phyloP scores from a whole-genome alignment of 2,888 invertebrate species.

The Antheraea assamensis region DNA sequence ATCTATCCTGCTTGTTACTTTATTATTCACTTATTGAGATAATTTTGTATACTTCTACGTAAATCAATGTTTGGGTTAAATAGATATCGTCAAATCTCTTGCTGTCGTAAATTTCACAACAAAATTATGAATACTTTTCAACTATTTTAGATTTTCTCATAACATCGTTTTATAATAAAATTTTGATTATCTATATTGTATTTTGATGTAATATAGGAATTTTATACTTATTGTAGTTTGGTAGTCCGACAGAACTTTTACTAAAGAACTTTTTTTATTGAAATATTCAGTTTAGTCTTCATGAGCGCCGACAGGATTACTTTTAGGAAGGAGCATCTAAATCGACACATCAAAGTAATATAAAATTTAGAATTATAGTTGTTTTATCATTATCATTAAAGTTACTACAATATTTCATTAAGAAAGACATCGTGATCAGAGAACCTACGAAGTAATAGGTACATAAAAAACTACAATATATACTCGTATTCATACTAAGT shows the following conservation, averaged over 20 bases:
- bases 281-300: no score
- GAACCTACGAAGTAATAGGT: not conserved
- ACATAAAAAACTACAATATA: not conserved
- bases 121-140: not conserved
- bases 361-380: no score
- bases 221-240: no score
- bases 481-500: not conserved
- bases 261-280: no score
- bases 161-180: no score
- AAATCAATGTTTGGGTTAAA: not conserved
- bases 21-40: constrained; percentile 21
- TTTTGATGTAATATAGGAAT: no score
- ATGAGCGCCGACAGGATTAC: no score
- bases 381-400: not conserved
- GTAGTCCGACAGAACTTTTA: no score
- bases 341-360: no score
- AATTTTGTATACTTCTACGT: constrained; percentile 10
- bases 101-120: not conserved
- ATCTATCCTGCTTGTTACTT: constrained; percentile 22
- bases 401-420: not conserved
- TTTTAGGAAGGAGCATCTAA: no score
- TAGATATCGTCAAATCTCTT: not conserved
- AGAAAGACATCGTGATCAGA: not conserved
- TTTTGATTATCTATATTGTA: no score
- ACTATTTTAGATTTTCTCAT: not conserved